phyloP scores from a whole-genome alignment of 2,888 invertebrate species.

The Cheilosia grossa region DNA sequence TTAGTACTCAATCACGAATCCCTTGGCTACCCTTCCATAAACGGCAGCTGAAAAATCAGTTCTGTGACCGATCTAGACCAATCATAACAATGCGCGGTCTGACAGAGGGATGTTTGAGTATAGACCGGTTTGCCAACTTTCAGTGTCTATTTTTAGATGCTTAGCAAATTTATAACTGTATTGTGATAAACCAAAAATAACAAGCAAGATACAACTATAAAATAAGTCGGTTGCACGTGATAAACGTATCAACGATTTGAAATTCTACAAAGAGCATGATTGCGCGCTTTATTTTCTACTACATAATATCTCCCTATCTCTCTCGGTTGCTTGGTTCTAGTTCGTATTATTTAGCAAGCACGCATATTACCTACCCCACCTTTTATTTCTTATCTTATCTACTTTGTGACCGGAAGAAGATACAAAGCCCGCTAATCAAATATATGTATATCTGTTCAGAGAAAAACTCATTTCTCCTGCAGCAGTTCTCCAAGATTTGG shows the following conservation, averaged over 20 bases:
- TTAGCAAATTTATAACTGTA: too few relatives aligned
- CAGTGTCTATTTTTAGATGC: too few relatives aligned
- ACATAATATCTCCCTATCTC: background rate
- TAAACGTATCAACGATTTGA: background rate
- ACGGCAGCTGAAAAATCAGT: too few relatives aligned
- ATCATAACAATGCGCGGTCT: too few relatives aligned
- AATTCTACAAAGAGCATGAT: background rate
- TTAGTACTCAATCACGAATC: too few relatives aligned
- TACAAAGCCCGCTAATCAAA: conserved; percentile 51
- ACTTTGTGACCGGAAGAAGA: conserved; percentile 63
- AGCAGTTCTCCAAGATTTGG: conserved; percentile 6
- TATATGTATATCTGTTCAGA: conserved; percentile 53
- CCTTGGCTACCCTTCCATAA: too few relatives aligned
- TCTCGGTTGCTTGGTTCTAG: background rate
- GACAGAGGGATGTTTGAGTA: too few relatives aligned
- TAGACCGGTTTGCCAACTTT: too few relatives aligned
- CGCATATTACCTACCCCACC: conserved; percentile 29
- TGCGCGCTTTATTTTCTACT: conserved; percentile 16
- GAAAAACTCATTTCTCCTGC: conserved; percentile 33
- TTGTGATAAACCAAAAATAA: too few relatives aligned
- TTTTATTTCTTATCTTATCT: conserved; percentile 56
- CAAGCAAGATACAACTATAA: background rate
- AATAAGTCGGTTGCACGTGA: background rate
- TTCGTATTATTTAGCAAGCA: conserved; percentile 43
- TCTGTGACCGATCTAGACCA: too few relatives aligned